Evolutionary conservation across 2,113 vertebrate species (phyloP).

Genomic region (Formicarius rufipectus): DNA sequence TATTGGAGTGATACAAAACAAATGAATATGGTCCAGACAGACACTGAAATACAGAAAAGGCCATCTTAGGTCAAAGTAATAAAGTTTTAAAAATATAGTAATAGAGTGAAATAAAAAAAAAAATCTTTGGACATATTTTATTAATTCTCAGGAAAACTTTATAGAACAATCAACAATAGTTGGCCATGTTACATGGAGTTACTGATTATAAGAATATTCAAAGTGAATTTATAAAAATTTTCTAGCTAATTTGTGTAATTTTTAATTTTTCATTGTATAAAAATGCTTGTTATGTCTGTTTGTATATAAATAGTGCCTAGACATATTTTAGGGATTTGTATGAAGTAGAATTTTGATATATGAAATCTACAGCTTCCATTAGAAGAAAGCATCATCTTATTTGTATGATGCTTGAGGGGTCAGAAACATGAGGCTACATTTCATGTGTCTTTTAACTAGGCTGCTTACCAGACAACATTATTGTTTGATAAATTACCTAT

Average conservation of each 20-base stretch:
- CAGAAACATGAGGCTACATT: constrained; percentile 33
- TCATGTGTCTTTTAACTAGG: constrained; percentile 34
- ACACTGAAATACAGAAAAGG: not conserved
- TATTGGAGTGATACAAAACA: not conserved
- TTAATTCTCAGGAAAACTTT: not conserved
- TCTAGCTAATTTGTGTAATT: not conserved
- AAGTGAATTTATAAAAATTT: not conserved
- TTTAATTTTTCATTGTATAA: not conserved
- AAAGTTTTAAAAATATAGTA: not conserved
- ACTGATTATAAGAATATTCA: not conserved
- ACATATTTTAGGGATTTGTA: not conserved
- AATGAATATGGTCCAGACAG: not conserved
- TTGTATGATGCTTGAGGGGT: not conserved
- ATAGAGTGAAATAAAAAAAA: not conserved
- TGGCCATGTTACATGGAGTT: not conserved
- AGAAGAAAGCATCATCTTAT: not conserved
- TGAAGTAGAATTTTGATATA: not conserved
- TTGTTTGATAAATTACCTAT: constrained; percentile 36
- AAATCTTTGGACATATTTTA: not conserved
- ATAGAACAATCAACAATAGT: not conserved
- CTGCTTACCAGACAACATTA: not conserved
- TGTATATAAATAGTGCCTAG: not conserved
- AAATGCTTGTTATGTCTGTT: not conserved
- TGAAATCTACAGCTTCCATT: not conserved
- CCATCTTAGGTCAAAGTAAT: not conserved